Conservation (phyloP, 2,888 invertebrate genomes). For the Eutolmus rufibarbis region DNA sequence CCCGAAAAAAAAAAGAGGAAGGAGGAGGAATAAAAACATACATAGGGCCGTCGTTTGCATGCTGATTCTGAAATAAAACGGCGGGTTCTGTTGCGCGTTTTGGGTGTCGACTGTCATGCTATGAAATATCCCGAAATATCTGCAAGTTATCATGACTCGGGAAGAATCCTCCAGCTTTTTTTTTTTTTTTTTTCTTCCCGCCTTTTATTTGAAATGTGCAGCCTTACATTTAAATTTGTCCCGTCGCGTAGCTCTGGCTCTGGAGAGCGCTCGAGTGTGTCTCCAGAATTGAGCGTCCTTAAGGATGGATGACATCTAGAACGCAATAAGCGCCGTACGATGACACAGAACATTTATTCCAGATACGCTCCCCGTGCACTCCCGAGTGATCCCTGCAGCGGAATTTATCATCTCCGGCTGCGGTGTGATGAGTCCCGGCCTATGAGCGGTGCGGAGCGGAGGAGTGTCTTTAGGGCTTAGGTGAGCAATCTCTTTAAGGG, state of each 20-base stretch:
- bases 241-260: not conserved
- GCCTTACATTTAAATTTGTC: not conserved
- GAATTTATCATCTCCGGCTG: not conserved
- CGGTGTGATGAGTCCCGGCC: not conserved
- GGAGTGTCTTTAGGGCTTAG: not conserved
- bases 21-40: not conserved
- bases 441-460: not conserved
- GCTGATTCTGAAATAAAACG: not conserved
- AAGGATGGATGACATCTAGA: constrained; percentile 21
- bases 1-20: not conserved
- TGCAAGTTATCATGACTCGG: not conserved
- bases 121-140: not conserved
- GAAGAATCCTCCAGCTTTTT: not conserved
- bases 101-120: not conserved
- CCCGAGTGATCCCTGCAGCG: not conserved
- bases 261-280: not conserved
- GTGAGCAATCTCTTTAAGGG: not conserved
- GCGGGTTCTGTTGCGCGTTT: not conserved
- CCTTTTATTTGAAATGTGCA: not conserved
- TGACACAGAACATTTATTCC: not conserved
- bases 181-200: not conserved
- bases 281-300: not conserved
- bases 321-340: not conserved
- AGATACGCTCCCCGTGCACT: not conserved
- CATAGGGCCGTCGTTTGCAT: not conserved